Evolutionary conservation across 2,797 vertebrate genomes (phyloP), one percentile per base, ranked within the genome.

Genomic region (Micromesistius poutassou): DNA sequence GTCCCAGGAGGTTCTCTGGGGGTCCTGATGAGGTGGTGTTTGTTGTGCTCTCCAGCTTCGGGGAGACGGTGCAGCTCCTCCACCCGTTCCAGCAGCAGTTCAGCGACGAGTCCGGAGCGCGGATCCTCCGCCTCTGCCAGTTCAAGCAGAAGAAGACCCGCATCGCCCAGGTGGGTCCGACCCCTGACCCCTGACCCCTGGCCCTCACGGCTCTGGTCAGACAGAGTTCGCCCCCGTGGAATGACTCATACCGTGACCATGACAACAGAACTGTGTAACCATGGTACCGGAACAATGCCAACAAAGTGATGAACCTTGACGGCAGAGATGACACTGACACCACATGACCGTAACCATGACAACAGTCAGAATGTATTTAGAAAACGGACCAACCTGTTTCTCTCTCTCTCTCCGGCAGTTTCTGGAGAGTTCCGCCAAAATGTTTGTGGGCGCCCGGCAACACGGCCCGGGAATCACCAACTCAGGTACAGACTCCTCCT

Each of bases 91-190:
- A 98, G 0, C 96, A 99, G 81, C 97, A 95, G 89, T 99, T 99
- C 83, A 96, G 82, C 80, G 96, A 99, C 28, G 94, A 95, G 80
- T 97, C 97, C 0, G 98, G 98, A 31, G 94, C 96, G 42, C 94
- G 94, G 80, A 96, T 99, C 80, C 85, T 99, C 72, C 89, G 94
- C 19, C 95, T 97, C 28, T 99, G 98, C 91, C 96, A 95, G 91
- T 99, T 99, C 90, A 96, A 98, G 71, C 98, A 99, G 89, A 99
- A 97, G 93, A 99, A 99, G 92, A 99, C 97, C 74, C 96, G 95
- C 85, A 97, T 99, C 90, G 97, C 97, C 74, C 96, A 98, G 94
- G 98, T 98, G 91, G 78, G 22, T 13, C 42, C n/a, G 16, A 38
- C 71, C 74, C 5, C 36, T 55, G 38, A 55, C 72, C 33, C 10